These are phyloP conservation scores for Drosophila lutescens DNA, from an alignment of 2,888 invertebrate species.

Conservation along the genomic window DNA sequence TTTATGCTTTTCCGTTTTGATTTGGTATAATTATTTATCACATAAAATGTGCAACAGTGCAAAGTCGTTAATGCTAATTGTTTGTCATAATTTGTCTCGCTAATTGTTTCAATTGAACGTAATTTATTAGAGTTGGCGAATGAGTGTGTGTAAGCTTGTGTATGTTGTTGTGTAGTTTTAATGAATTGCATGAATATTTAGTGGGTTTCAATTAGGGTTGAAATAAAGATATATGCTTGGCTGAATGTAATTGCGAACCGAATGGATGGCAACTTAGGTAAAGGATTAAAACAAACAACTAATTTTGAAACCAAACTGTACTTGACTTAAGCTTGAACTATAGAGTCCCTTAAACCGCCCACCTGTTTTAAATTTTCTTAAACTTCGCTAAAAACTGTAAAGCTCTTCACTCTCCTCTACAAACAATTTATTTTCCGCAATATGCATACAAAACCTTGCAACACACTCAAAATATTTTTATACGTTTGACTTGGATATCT, in stretches of 20 bases:
- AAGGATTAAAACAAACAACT: background rate
- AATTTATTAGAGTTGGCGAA: constrained; percentile 12
- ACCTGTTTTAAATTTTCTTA: background rate
- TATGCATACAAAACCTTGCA: constrained; percentile 66
- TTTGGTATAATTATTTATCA: constrained; percentile 62
- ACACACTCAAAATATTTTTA: constrained; percentile 3
- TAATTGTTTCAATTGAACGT: constrained; percentile 48
- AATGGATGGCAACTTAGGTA: background rate
- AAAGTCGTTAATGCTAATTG: constrained; percentile 64
- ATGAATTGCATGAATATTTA: constrained; percentile 31
- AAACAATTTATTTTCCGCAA: constrained; percentile 59
- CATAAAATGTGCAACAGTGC: constrained; percentile 76
- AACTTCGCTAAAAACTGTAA: background rate
- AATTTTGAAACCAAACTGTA: background rate
- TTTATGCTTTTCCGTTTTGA: constrained; percentile 21
- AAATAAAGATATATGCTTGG: constrained; percentile 5
- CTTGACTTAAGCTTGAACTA: background rate
- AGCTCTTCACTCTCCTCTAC: constrained; percentile 14
- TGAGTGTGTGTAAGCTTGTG: background rate
- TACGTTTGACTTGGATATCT: background rate
- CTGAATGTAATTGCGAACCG: background rate
- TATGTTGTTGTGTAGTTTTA: constrained; percentile 14
- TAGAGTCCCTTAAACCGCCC: background rate
- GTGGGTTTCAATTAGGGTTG: constrained; percentile 11
- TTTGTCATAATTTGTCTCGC: constrained; percentile 39